phyloP scores from a whole-genome alignment of 2,113 vertebrate genomes.

The Fregetta grallaria region DNA sequence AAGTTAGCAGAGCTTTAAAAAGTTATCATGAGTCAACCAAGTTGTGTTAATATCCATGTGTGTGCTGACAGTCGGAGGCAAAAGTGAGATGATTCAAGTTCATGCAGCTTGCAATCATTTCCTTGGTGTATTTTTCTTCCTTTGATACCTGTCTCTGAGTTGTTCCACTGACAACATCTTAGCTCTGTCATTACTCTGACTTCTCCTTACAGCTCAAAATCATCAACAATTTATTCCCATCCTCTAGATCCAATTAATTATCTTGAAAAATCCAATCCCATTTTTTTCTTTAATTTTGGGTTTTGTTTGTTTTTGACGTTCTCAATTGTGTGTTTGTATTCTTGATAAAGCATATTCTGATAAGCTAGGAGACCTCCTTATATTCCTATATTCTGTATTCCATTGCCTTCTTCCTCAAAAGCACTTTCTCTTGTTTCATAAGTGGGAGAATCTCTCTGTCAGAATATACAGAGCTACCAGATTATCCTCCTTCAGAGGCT shows the following conservation, averaged over 20 bases:
- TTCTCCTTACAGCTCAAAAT: background rate
- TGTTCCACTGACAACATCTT: background rate
- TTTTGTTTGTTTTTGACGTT: background rate
- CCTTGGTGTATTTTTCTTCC: background rate
- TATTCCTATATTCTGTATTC: background rate
- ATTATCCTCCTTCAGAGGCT: constrained; percentile 61
- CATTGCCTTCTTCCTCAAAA: constrained; percentile 23
- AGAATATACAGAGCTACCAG: constrained; percentile 22
- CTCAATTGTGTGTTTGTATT: background rate
- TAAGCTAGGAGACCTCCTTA: background rate
- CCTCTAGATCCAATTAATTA: background rate
- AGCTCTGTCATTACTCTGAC: background rate
- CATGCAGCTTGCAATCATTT: background rate
- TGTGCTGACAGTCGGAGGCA: background rate
- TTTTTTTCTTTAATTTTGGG: background rate
- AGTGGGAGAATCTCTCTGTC: constrained; percentile 6
- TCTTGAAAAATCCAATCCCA: background rate
- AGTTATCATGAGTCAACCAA: background rate
- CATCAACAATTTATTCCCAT: background rate
- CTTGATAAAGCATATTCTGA: background rate
- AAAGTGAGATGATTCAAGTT: background rate
- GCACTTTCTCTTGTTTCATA: background rate
- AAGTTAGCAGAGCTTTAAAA: background rate
- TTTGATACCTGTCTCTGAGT: constrained; percentile 2
- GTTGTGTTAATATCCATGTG: background rate